Base-by-base conservation (phyloP, 2,113 vertebrate genomes). In the Phalacrocorax carbo region DNA sequence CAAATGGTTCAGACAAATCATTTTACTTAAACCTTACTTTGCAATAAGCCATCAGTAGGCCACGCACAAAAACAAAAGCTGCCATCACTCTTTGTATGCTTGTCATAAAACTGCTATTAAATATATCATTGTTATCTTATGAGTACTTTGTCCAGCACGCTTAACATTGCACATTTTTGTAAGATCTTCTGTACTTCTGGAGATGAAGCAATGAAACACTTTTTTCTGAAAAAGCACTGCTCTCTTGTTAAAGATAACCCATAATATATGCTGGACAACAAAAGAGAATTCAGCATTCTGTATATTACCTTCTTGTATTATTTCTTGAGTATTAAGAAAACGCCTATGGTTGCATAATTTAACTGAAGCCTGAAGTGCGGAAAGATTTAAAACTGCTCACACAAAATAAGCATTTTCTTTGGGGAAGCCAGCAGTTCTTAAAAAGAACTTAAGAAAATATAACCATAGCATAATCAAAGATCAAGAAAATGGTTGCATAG, bases 241-340 rank as follows among this genome's bases (percentile, higher is more conserved):
- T 38, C 22, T 55, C 57, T 52, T 38, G 10, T 51, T 66, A 68
- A 85, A 72, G 44, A 69, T 36, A 84, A 80, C 5, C 6, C 19
- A 25, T 26, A 20, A 65, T 0, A 1, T 21, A 49, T 10, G 66
- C 2, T 23, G 13, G 38, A 65, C 1, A 3, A 72, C 3, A 3
- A 66, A 89, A 80, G 4, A 57, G 4, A 70, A 49, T 58, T 58
- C 34, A 49, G 13, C 4, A 0, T 46, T 71, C 29, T 36, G 6
- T 23, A 1, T 40, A 34, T 38, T 70, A 58, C 13, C 16, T 60
- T 87, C 44, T n/a, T 64, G 18, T 57, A 71, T 3, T 29, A 42
- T 30, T 79, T 64, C 30, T 36, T 15, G 11, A 46, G 11, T 13
- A 21, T 72, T 69, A n/a, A 51, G 66, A 84, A 25, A 57, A 32